These are phyloP conservation scores for Lasioglossum calceatum DNA, from an alignment of 2,888 invertebrate genomes.

Conservation along the genomic window DNA sequence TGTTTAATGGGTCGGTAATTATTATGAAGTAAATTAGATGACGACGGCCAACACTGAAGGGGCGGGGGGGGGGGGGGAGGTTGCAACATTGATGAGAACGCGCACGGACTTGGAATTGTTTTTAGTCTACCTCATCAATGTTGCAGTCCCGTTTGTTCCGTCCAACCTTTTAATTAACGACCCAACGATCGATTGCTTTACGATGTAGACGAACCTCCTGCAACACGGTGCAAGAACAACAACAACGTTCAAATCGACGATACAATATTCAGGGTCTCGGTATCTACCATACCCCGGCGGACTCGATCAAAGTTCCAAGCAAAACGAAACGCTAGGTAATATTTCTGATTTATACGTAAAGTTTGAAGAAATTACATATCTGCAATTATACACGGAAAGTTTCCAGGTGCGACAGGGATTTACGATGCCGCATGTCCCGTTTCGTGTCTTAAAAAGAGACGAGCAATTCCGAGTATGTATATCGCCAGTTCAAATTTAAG, in stretches of 20 bases:
- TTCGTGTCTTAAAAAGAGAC: slow-evolving; percentile 21
- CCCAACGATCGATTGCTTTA: slow-evolving; percentile 63
- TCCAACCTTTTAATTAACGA: slow-evolving; percentile 59
- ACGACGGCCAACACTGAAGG: slow-evolving; percentile 6
- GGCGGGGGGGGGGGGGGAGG: too few species aligned
- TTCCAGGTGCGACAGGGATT: slow-evolving; percentile 47
- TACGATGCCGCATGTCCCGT: slow-evolving; percentile 33
- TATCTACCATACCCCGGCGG: background rate
- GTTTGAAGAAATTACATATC: slow-evolving; percentile 6
- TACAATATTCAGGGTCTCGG: background rate
- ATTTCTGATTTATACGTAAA: background rate
- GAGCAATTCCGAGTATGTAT: slow-evolving; percentile 33
- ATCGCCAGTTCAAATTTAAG: slow-evolving; percentile 56
- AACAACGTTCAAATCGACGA: background rate
- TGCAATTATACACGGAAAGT: slow-evolving; percentile 8
- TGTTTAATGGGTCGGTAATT: slow-evolving; percentile 73
- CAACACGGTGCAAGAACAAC: background rate
- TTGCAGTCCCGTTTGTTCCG: slow-evolving; percentile 49
- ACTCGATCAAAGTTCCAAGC: background rate
- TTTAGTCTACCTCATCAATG: slow-evolving; percentile 64
- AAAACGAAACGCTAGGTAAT: background rate
- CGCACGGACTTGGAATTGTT: slow-evolving; percentile 31
- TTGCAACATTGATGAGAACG: slow-evolving; percentile 49
- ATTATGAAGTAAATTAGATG: slow-evolving; percentile 72
- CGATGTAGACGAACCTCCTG: background rate